phyloP scores from a whole-genome alignment of 1,140 invertebrate genomes.

The Sinella curviseta region DNA sequence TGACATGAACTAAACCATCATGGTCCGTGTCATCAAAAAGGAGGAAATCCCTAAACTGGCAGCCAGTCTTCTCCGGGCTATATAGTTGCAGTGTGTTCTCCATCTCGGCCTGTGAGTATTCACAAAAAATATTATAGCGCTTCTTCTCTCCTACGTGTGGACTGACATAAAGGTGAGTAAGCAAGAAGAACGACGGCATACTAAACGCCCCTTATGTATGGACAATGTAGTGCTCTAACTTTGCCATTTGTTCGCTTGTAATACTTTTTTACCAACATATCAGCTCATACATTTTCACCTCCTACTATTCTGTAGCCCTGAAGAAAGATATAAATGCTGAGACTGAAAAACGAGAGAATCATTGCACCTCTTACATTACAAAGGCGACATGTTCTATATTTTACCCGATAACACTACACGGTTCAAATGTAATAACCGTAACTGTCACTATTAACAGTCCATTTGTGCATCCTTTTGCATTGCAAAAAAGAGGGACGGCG shows the following conservation, averaged over 20 bases:
- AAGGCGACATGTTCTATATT: constrained; percentile 4
- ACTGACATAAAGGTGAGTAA: not conserved
- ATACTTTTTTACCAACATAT: too few species aligned
- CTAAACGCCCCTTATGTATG: too few species aligned
- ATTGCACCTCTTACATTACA: constrained; percentile 1
- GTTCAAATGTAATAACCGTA: constrained; percentile 15
- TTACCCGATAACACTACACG: not conserved
- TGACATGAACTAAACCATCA: constrained; percentile 3
- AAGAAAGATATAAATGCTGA: too few species aligned
- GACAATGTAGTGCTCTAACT: too few species aligned
- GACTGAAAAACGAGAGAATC: constrained; percentile 10
- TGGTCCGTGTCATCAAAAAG: constrained; percentile 15
- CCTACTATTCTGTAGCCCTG: too few species aligned
- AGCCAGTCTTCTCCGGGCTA: not conserved
- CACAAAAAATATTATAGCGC: not conserved
- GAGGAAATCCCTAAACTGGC: constrained; percentile 14
- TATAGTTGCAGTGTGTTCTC: not conserved
- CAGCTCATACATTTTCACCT: too few species aligned
- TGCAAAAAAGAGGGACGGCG: not conserved
- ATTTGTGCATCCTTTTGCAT: constrained; percentile 7
- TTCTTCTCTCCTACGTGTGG: not conserved
- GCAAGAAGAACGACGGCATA: too few species aligned
- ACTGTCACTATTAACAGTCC: constrained; percentile 17
- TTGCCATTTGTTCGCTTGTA: too few species aligned
- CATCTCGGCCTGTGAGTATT: constrained; percentile 2